Percentiles rank a stretch among this genome's conserved stretches.
These are phyloP conservation scores for Euwallacea similis DNA, from an alignment of 1,140 invertebrate genomes.

Conservation along the genomic window DNA sequence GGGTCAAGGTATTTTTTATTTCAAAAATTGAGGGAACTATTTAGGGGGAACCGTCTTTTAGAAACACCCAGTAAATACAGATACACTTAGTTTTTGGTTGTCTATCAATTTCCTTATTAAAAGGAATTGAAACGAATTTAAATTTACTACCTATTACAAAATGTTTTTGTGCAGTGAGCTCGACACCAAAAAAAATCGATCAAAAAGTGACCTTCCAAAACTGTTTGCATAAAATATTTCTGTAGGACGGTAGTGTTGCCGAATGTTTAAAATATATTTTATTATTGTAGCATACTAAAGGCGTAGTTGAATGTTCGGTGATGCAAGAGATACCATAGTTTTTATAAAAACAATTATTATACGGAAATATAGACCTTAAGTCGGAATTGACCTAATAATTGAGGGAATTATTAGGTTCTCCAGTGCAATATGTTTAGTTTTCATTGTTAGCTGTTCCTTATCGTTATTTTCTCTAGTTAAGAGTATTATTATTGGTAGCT, in stretches of 20 bases:
- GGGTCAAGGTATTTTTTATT: too few species aligned
- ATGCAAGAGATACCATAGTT: conserved; percentile 27
- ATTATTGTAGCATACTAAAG: conserved; percentile 39
- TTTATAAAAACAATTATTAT: conserved; percentile 31
- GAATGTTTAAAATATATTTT: conserved; percentile 40
- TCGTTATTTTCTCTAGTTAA: conserved; percentile 12
- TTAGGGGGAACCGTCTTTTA: too few species aligned
- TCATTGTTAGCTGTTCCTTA: conserved; percentile 5
- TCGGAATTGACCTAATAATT: not conserved
- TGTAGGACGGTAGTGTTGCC: conserved; percentile 33
- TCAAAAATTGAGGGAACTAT: too few species aligned
- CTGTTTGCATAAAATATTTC: conserved; percentile 27
- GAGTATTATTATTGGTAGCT: not conserved
- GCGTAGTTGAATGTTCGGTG: conserved; percentile 35
- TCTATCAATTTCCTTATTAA: too few species aligned
- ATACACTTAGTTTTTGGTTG: too few species aligned
- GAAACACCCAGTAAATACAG: too few species aligned
- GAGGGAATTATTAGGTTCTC: conserved; percentile 12
- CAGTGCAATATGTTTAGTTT: conserved; percentile 34
- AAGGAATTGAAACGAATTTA: too few species aligned
- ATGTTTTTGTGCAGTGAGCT: too few species aligned
- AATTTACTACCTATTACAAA: too few species aligned
- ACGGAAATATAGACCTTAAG: not conserved
- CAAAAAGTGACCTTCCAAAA: conserved; percentile 40
- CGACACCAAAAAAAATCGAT: conserved; percentile 16